Conservation (phyloP, 2,797 vertebrate genomes). For the Myripristis murdjan region DNA sequence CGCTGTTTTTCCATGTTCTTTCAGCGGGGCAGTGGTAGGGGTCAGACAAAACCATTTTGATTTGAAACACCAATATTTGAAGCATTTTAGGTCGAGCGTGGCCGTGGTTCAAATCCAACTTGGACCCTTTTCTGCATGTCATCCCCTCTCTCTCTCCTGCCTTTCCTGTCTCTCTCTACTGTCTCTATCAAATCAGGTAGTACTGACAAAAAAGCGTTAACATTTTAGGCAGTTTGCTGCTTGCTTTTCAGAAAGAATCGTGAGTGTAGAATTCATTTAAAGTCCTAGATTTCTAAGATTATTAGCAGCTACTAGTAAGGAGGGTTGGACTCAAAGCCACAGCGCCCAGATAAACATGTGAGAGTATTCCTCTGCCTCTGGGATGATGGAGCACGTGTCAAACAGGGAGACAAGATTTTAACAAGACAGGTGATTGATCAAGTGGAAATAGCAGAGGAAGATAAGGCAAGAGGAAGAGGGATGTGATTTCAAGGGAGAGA, state of each 20-base stretch:
- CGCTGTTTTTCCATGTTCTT: constrained; percentile 31
- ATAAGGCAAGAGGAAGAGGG: constrained; percentile 1
- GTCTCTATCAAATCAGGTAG: no score
- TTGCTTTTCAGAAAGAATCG: constrained; percentile 6
- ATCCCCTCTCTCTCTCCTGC: no score
- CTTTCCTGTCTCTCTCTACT: no score
- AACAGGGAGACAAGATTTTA: constrained; percentile 2
- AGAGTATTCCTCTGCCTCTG: background rate
- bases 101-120: no score
- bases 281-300: background rate
- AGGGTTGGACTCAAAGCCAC: background rate
- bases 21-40: constrained; percentile 22
- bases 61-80: no score
- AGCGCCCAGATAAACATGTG: background rate
- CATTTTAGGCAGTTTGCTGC: constrained; percentile 9
- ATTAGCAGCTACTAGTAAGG: background rate
- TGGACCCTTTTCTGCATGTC: no score
- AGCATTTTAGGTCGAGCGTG: no score
- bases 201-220: no score
- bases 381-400: background rate
- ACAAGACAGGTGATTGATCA: background rate
- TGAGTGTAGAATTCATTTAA: background rate
- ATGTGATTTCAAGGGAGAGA: constrained; percentile 14
- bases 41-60: constrained; percentile 24
- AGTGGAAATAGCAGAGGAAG: background rate